Conservation (phyloP, 2,113 vertebrate genomes). For the Pteruthius melanotis region DNA sequence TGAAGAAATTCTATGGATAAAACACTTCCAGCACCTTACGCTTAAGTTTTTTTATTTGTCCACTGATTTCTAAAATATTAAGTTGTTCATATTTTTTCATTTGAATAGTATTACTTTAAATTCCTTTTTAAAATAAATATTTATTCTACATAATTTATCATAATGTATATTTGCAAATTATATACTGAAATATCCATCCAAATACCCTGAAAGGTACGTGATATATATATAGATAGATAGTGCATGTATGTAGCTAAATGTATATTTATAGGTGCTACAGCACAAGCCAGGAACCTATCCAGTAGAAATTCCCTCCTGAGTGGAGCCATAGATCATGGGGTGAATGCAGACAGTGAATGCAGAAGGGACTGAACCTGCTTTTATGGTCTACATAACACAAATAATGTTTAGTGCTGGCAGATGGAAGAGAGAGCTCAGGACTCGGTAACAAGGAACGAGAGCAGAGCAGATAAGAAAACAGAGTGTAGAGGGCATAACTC, state of each 20-base stretch:
- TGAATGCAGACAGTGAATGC: not conserved
- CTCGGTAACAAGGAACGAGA: not conserved
- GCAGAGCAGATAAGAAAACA: constrained; percentile 11
- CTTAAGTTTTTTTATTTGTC: not conserved
- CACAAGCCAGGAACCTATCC: not conserved
- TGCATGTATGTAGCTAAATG: not conserved
- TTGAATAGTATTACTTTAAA: not conserved
- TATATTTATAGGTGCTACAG: not conserved
- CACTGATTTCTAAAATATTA: not conserved
- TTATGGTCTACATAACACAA: not conserved
- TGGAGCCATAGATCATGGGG: not conserved
- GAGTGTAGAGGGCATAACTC: constrained; percentile 7
- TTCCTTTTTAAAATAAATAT: not conserved
- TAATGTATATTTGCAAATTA: not conserved
- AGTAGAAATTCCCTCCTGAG: not conserved
- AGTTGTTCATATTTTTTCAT: not conserved
- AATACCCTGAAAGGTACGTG: not conserved
- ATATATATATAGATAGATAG: not conserved
- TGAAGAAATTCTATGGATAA: not conserved
- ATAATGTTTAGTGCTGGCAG: constrained; percentile 17
- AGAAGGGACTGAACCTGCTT: not conserved
- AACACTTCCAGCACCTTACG: not conserved
- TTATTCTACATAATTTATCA: not conserved
- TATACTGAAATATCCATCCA: not conserved
- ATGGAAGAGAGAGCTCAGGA: not conserved